Percentiles rank a stretch among this genome's conserved stretches.
phyloP scores from a whole-genome alignment of 2,113 vertebrate genomes.

The Beaufortia kweichowensis region DNA sequence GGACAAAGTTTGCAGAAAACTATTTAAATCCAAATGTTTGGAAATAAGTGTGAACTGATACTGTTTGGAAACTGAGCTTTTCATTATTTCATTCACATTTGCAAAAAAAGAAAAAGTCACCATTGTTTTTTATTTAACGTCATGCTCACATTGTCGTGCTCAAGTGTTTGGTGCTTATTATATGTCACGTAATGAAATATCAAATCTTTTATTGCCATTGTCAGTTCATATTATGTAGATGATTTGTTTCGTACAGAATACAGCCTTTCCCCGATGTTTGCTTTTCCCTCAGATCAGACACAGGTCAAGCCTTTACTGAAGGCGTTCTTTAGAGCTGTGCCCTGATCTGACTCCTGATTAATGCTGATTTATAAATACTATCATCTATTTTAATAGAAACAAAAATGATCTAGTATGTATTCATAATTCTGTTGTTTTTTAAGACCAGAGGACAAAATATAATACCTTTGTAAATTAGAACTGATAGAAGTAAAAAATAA shows the following conservation, averaged over 20 bases:
- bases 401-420: not conserved
- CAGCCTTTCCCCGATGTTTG: not conserved
- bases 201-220: not conserved
- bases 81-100: not conserved
- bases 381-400: slow-evolving; percentile 33
- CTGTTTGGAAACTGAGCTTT: not conserved
- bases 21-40: slow-evolving; percentile 9
- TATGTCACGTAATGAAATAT: slow-evolving; percentile 9
- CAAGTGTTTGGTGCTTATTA: slow-evolving; percentile 18
- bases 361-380: slow-evolving; percentile 3
- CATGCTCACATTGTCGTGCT: not conserved
- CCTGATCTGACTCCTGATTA: not conserved
- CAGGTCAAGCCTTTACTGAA: slow-evolving; percentile 26
- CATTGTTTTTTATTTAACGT: not conserved
- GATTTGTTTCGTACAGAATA: not conserved
- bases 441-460: slow-evolving; percentile 37
- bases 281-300: slow-evolving; percentile 13
- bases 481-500: slow-evolving; percentile 54
- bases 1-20: slow-evolving; percentile 1
- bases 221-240: not conserved
- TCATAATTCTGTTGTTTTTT: slow-evolving; percentile 34
- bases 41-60: slow-evolving; percentile 24
- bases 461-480: slow-evolving; percentile 70
- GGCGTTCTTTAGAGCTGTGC: slow-evolving; percentile 32
- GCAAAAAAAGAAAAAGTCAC: not conserved